Base-by-base conservation (phyloP, 2,888 invertebrate species). In the Clepsis dumicolana region DNA sequence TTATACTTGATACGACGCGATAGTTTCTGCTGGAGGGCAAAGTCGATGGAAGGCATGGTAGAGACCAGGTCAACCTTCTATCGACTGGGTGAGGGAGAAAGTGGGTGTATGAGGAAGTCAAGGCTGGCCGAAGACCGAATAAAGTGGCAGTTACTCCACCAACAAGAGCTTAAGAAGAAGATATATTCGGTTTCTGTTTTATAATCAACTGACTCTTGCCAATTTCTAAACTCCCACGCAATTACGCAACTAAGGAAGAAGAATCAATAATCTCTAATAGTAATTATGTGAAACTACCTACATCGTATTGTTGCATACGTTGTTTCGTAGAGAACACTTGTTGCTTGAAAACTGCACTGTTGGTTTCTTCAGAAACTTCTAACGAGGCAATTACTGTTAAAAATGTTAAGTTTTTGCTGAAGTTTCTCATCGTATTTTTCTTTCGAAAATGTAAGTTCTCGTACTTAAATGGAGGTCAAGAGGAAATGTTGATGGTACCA, bases 201-300 rank as follows among this genome's bases (percentile, higher is more conserved):
- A 50, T n/a, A 52, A 65, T 4, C 44, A 16, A 44, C 32, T 53
- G 44, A 8, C 60, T 21, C 59, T 53, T 53, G 41, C 14, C 32
- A 54, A 53, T 66, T 61, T 66, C 61, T 61, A 57, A 50, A 54
- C 62, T 67, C 67, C 56, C 67, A 67, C 38, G 63, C 29, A 67
- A 62, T 67, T 67, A 67, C 41, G 48, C 50, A 62, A 67, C 38
- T 24, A 27, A 63, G 67, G 67, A 63, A 63, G 67, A 67, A 50
- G 12, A 35, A 35, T 52, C 62, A 57, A 57, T 67, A 67, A 67
- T 67, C 62, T 63, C 63, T 67, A 63, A 56, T 41, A 52, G 27
- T 63, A 67, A 67, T 67, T 56, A 63, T 67, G 67, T 48, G 67
- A 67, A 64, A 62, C 48, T 41, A 12, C 61, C 48, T 41, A 12